Evolutionary conservation across 2,888 invertebrate genomes (phyloP).

Genomic region (Sphinx pinastri): DNA sequence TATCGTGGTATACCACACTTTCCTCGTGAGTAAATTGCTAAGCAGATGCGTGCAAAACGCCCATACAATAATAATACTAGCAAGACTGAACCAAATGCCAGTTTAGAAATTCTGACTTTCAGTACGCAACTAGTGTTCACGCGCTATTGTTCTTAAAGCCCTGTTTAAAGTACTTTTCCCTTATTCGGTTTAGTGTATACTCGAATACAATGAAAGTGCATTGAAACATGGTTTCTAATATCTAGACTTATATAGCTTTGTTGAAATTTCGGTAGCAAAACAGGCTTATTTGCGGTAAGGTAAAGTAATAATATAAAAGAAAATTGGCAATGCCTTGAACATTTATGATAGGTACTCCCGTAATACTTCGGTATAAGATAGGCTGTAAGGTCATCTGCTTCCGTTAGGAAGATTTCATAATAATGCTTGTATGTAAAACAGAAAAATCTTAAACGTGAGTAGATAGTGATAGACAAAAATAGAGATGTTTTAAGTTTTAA

Average conservation of each 20-base stretch:
- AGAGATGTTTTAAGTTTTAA: too few relatives aligned
- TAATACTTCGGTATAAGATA: too few relatives aligned
- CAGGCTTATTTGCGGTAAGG: too few relatives aligned
- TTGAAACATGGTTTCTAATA: not conserved
- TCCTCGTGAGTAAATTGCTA: not conserved
- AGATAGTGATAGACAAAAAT: too few relatives aligned
- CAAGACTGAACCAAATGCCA: constrained; percentile 10
- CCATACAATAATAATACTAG: not conserved
- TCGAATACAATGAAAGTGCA: not conserved
- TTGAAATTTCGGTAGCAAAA: not conserved
- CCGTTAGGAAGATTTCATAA: too few relatives aligned
- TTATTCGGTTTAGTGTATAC: not conserved
- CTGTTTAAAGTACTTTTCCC: constrained; percentile 7
- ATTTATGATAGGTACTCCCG: too few relatives aligned
- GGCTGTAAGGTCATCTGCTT: too few relatives aligned
- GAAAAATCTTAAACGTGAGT: too few relatives aligned
- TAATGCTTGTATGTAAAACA: too few relatives aligned
- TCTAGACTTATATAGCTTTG: not conserved
- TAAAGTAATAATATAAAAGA: not conserved
- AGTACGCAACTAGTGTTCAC: not conserved
- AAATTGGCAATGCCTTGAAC: too few relatives aligned
- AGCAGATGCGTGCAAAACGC: constrained; percentile 13
- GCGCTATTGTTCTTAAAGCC: not conserved
- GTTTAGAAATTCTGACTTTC: constrained; percentile 16
- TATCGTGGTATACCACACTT: not conserved